Conservation (phyloP, 2,113 vertebrate genomes). For the Lagopus muta region DNA sequence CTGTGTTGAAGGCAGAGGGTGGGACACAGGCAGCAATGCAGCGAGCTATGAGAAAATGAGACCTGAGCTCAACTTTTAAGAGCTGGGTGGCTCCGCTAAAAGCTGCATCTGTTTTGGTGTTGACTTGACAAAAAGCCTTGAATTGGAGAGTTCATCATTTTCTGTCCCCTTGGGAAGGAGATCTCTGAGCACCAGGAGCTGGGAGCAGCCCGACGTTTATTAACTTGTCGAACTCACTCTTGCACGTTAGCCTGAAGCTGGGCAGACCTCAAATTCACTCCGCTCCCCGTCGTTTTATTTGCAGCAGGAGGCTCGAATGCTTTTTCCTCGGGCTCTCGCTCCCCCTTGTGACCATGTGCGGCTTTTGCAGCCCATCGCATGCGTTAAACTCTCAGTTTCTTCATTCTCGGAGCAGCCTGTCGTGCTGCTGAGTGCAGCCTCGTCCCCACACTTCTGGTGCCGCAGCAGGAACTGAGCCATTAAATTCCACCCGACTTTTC, state of each 20-base stretch:
- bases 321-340: not conserved
- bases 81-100: no score
- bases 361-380: not conserved
- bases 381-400: accelerated
- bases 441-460: not conserved
- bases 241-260: accelerated
- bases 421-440: accelerated
- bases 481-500: accelerated
- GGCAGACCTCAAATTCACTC: accelerated
- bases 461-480: accelerated
- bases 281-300: accelerated
- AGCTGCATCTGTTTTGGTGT: not conserved
- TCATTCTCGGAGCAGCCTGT: no score
- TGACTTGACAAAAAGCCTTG: not conserved
- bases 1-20: not conserved
- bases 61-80: not conserved
- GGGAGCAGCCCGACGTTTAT: accelerated
- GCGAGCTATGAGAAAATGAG: not conserved
- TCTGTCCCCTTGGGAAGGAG: not conserved
- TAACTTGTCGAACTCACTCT: not conserved
- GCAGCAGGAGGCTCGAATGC: accelerated
- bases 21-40: not conserved
- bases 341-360: not conserved
- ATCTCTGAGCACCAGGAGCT: not conserved
- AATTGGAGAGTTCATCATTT: not conserved